A percentile compares a stretch with the other conserved stretches of the same genome.
Conservation (phyloP, 2,888 invertebrate species). For the Limulus polyphemus region DNA sequence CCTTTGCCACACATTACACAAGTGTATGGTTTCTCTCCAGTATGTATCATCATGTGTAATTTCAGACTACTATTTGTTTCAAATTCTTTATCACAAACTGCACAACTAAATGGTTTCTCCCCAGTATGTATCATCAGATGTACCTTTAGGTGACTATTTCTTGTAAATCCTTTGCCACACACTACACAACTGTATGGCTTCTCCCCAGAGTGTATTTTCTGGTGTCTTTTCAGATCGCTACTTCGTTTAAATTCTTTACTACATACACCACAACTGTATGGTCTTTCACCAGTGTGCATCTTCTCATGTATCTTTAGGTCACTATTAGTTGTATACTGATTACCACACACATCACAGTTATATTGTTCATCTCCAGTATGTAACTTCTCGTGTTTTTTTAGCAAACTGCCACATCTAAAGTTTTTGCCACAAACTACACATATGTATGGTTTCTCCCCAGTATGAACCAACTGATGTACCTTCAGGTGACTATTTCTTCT, state of each 20-base stretch:
- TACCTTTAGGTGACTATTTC: not conserved
- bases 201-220: not conserved
- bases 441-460: not conserved
- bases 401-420: not conserved
- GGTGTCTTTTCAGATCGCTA: not conserved
- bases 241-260: conserved; percentile 34
- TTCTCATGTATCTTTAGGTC: conserved; percentile 37
- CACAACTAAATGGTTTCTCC: conserved; percentile 33
- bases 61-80: conserved; percentile 28
- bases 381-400: conserved; percentile 16
- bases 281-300: conserved; percentile 36
- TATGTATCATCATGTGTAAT: conserved; percentile 11
- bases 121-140: conserved; percentile 30
- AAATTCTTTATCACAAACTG: conserved; percentile 35
- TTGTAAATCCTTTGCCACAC: not conserved
- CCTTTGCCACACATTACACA: conserved; percentile 37
- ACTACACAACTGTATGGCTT: not conserved
- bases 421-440: conserved; percentile 1
- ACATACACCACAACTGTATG: conserved; percentile 35
- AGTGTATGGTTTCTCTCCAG: conserved; percentile 36
- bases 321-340: conserved; percentile 38
- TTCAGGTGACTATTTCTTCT: not conserved
- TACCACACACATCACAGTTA: conserved; percentile 35
- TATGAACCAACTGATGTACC: not conserved
- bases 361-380: conserved; percentile 18